A percentile compares a stretch with the other conserved stretches of the same genome.
Conservation (phyloP, 1,140 invertebrate genomes). For the Bombus sylvicola region DNA sequence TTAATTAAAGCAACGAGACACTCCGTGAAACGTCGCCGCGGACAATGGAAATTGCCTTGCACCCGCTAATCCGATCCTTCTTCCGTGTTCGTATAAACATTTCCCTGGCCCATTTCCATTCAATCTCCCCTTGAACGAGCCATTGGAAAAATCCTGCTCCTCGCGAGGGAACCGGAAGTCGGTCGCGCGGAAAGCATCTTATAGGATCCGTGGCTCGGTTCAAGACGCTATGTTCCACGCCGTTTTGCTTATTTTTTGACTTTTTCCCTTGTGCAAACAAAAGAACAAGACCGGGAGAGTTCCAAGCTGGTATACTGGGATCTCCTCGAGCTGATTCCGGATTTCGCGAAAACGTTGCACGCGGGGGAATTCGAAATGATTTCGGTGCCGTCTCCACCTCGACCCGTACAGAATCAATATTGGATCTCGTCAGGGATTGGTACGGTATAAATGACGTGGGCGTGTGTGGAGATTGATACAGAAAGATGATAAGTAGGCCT, state of each 20-base stretch:
- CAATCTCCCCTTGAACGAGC: not conserved
- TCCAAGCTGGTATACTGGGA: not conserved
- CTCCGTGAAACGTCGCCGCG: not conserved
- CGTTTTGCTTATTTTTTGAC: not conserved
- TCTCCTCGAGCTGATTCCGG: slow-evolving; percentile 2
- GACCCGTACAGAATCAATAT: not conserved
- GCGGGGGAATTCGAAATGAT: slow-evolving; percentile 29
- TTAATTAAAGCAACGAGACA: slow-evolving; percentile 26
- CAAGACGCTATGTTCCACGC: not conserved
- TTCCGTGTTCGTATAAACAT: not conserved
- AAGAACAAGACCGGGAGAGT: not conserved
- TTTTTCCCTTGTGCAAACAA: not conserved
- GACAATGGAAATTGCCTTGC: slow-evolving; percentile 16
- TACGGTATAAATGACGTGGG: not conserved
- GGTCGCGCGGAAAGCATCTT: slow-evolving; percentile 25
- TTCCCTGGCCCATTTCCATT: slow-evolving; percentile 15
- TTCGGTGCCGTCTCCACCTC: not conserved
- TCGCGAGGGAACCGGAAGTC: not conserved
- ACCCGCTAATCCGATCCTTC: slow-evolving; percentile 4
- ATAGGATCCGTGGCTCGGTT: not conserved
- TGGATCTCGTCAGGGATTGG: not conserved
- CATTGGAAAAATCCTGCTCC: slow-evolving; percentile 1
- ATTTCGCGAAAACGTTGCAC: slow-evolving; percentile 14
- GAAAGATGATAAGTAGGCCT: not conserved
- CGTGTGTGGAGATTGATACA: slow-evolving; percentile 2